A percentile compares a stretch with the other conserved stretches of the same genome.
phyloP scores from a whole-genome alignment of 1,140 invertebrate species.

The Neodiprion lecontei region DNA sequence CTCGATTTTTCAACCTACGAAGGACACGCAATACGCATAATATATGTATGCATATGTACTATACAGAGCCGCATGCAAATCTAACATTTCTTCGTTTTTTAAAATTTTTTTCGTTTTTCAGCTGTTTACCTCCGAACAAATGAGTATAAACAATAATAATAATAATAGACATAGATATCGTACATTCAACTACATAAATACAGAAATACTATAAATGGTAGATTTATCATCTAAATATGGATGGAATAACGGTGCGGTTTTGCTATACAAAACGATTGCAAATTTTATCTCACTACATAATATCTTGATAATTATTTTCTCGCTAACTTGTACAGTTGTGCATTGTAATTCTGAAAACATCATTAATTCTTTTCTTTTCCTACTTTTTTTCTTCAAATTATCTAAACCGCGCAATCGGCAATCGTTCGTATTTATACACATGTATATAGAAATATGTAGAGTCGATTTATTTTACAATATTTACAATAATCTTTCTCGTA shows the following conservation, averaged over 20 bases:
- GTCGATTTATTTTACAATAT: too few species aligned
- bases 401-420: too few species aligned
- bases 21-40: neutral
- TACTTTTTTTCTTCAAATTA: too few species aligned
- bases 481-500: too few species aligned
- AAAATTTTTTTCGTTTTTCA: neutral
- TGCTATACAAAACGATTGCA: neutral
- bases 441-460: too few species aligned
- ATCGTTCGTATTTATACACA: too few species aligned
- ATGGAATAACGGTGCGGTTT: slow-evolving; percentile 2
- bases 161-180: neutral
- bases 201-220: neutral
- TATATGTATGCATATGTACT: too few species aligned
- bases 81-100: neutral
- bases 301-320: too few species aligned
- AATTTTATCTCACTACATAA: neutral
- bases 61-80: neutral
- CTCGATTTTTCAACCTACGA: too few species aligned
- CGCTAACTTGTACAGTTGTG: too few species aligned
- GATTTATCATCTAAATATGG: neutral
- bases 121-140: neutral
- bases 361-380: too few species aligned
- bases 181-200: neutral
- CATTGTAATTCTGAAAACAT: too few species aligned
- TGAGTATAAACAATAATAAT: neutral